Base-by-base conservation (phyloP, 2,113 vertebrate genomes). In the Synodontis membranacea region DNA sequence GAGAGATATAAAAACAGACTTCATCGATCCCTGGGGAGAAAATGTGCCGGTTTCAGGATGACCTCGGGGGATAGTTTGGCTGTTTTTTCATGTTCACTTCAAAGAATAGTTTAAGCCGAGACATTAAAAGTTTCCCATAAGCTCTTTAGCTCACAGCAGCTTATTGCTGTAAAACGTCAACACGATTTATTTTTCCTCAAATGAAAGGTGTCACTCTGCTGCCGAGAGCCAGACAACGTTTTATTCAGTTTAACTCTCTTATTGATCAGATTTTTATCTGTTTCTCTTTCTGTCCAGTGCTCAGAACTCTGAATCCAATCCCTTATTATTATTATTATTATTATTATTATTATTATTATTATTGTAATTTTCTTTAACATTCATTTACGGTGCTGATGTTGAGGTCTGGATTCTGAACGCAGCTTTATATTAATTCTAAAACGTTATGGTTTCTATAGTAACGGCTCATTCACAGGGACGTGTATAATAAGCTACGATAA, bases 1-100 rank as follows among this genome's bases (percentile, higher is more conserved):
- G 54, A 34, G 48, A 80, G 34, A 80, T 11, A 78, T 34, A 52
- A 54, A 80, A 80, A 28, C 31, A 58, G 46, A 28, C 10, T 6
- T 25, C 8, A 80, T 80, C 11, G 78, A 80, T 56, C 34, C 11
- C 31, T 4, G 4, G 78, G 21, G 78, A 56, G 21, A 56, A 80
- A 80, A 25, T 54, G 21, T 7, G 19, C 14, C 46, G 76, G 39
- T 79, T 79, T 79, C 21, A 52, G 50, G 76, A 79, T 37, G 50
- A 54, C n/a, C 50, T 54, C 19, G 1, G 31, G 76, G 31, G 8
- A 34, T n/a, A 34, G 19, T 31, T 8, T 0, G 14, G 15, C 28
- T 21, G 46, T 31, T 7, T 78, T 31, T 80, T 80, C 52, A 80
- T 39, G 34, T 80, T 58, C 34, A 80, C 78, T 80, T 80, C 52